Conservation (phyloP, 2,888 invertebrate species). For the Himalopsyche anomala region DNA sequence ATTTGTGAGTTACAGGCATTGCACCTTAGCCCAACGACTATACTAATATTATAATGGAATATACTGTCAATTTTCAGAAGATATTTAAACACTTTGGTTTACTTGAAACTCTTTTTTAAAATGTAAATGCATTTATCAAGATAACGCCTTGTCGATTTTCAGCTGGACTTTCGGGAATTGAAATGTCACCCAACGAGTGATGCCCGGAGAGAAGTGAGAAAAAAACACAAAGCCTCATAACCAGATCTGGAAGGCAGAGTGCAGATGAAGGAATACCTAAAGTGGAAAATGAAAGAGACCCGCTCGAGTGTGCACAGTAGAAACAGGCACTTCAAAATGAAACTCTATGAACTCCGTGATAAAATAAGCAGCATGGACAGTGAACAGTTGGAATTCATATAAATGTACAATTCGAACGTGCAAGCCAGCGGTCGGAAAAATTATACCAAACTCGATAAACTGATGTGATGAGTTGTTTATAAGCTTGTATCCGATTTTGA, state of each 20-base stretch:
- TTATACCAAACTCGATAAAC: no score
- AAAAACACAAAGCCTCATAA: constrained; percentile 84
- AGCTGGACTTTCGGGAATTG: constrained; percentile 83
- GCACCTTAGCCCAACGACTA: no score
- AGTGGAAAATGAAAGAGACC: constrained; percentile 55
- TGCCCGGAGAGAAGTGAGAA: constrained; percentile 78
- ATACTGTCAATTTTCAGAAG: no score
- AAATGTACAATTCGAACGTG: neutral
- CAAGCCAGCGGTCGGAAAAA: no score
- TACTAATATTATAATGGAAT: no score
- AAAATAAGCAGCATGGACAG: constrained; percentile 56
- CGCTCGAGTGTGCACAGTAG: constrained; percentile 58
- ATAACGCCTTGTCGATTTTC: constrained; percentile 67
- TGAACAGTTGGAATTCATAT: constrained; percentile 49
- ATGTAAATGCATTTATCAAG: neutral
- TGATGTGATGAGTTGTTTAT: no score
- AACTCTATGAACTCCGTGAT: constrained; percentile 56
- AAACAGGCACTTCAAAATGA: constrained; percentile 60
- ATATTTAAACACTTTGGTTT: no score
- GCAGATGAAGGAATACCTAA: constrained; percentile 44
- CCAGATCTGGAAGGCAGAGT: constrained; percentile 68
- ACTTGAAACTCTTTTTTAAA: neutral
- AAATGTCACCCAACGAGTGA: constrained; percentile 80
- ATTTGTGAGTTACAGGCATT: no score
- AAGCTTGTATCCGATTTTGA: no score